phyloP scores from a whole-genome alignment of 1,140 invertebrate species.

The Micrasema longulum region DNA sequence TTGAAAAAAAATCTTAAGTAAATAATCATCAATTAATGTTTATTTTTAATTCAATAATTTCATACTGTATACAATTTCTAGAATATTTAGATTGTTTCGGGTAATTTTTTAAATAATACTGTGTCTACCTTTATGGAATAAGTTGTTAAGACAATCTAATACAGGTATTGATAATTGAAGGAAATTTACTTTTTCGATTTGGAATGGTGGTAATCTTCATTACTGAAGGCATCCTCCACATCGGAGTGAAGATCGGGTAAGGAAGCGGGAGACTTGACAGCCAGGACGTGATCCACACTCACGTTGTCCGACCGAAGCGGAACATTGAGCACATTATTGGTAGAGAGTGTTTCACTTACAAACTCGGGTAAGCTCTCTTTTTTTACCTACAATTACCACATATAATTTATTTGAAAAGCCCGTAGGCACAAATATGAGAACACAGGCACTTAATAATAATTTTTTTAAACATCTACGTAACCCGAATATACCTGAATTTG shows the following conservation, averaged over 20 bases:
- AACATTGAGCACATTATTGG: slow-evolving; percentile 23
- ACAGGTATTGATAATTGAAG: too few relatives aligned
- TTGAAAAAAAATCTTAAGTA: too few relatives aligned
- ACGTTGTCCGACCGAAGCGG: background rate
- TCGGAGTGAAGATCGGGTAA: slow-evolving; percentile 51
- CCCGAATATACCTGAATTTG: slow-evolving; percentile 37
- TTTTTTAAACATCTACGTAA: background rate
- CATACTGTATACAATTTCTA: too few relatives aligned
- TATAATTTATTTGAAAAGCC: background rate
- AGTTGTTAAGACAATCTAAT: too few relatives aligned
- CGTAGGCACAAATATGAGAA: too few relatives aligned
- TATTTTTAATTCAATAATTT: too few relatives aligned
- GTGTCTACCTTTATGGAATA: too few relatives aligned
- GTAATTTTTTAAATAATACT: too few relatives aligned
- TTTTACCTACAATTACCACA: slow-evolving; percentile 44
- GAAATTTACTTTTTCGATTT: slow-evolving; percentile 48
- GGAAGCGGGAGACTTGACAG: slow-evolving; percentile 48
- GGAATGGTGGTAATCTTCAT: slow-evolving; percentile 46
- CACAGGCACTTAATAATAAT: background rate
- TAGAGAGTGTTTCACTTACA: slow-evolving; percentile 41
- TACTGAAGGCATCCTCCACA: slow-evolving; percentile 51
- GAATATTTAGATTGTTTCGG: too few relatives aligned
- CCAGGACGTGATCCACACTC: slow-evolving; percentile 4
- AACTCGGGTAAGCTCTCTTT: slow-evolving; percentile 46
- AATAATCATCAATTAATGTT: too few relatives aligned